Evolutionary conservation across 2,888 invertebrate genomes (phyloP).

Genomic region (Cabera pusaria): DNA sequence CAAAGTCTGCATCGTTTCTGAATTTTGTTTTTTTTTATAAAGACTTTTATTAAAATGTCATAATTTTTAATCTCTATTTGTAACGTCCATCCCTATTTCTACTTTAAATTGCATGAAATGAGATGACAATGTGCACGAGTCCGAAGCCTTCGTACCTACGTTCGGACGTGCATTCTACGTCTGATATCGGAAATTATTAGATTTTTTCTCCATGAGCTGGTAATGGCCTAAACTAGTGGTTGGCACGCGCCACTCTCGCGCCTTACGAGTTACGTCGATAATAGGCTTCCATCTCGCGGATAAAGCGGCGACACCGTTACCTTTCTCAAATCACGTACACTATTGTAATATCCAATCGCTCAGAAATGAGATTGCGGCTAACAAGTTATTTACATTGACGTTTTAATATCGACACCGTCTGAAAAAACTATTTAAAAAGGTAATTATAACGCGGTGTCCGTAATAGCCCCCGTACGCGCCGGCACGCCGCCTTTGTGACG

Average conservation of each 20-base stretch:
- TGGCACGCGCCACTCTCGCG: slow-evolving; percentile 60
- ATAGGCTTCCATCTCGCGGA: slow-evolving; percentile 77
- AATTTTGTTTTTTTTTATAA: slow-evolving; percentile 11
- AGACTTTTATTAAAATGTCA: slow-evolving; percentile 12
- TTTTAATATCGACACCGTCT: slow-evolving; percentile 77
- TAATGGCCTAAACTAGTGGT: slow-evolving; percentile 54
- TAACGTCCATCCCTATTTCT: slow-evolving; percentile 5
- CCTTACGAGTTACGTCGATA: slow-evolving; percentile 47
- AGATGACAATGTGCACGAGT: slow-evolving; percentile 23
- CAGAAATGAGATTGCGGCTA: slow-evolving; percentile 84
- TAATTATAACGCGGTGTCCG: slow-evolving; percentile 78
- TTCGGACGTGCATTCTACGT: slow-evolving; percentile 25
- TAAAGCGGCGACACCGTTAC: slow-evolving; percentile 82
- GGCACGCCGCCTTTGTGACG: slow-evolving; percentile 75
- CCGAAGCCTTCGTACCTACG: not conserved
- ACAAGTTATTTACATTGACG: slow-evolving; percentile 84
- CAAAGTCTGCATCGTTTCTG: slow-evolving; percentile 38
- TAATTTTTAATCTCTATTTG: slow-evolving; percentile 6
- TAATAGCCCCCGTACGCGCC: slow-evolving; percentile 76
- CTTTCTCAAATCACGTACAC: slow-evolving; percentile 83
- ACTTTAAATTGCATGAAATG: slow-evolving; percentile 29
- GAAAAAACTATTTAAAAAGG: slow-evolving; percentile 82
- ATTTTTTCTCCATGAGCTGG: slow-evolving; percentile 49
- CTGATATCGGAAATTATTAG: slow-evolving; percentile 42
- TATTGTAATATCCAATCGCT: slow-evolving; percentile 83